Percentiles rank a stretch among this genome's conserved stretches.
phyloP scores from a whole-genome alignment of 2,888 invertebrate species.

The Axea sp. region DNA sequence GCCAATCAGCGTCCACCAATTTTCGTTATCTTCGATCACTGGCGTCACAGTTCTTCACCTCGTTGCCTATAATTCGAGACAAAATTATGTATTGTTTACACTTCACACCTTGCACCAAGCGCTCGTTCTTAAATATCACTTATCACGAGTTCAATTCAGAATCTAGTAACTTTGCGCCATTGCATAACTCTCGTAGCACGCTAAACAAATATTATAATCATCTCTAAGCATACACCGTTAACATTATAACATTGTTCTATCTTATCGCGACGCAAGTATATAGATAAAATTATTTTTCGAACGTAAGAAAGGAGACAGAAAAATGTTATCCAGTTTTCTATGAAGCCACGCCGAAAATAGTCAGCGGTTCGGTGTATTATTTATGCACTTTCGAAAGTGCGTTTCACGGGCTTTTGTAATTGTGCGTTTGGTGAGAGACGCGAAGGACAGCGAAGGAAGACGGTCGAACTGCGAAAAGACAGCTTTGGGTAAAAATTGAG shows the following conservation, averaged over 20 bases:
- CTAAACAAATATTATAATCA: constrained; percentile 52
- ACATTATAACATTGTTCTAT: constrained; percentile 54
- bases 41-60: constrained; percentile 41
- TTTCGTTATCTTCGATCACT: constrained; percentile 47
- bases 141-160: constrained; percentile 36
- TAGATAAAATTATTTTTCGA: constrained; percentile 48
- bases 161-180: constrained; percentile 23
- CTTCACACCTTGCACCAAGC: constrained; percentile 49
- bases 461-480: too few relatives aligned
- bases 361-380: too few relatives aligned
- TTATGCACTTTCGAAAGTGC: too few relatives aligned
- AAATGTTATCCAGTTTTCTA: constrained; percentile 11
- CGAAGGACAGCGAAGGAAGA: too few relatives aligned
- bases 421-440: too few relatives aligned
- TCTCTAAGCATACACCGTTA: constrained; percentile 49
- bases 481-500: too few relatives aligned
- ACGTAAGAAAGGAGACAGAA: constrained; percentile 10
- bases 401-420: too few relatives aligned
- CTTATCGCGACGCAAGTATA: constrained; percentile 47
- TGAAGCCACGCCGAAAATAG: constrained; percentile 1
- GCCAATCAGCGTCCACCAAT: constrained; percentile 44
- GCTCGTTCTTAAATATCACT: constrained; percentile 13
- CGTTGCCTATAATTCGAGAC: constrained; percentile 22
- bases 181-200: constrained; percentile 45
- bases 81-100: constrained; percentile 38